phyloP scores from a whole-genome alignment of 2,888 invertebrate species.

The Diogma glabrata region DNA sequence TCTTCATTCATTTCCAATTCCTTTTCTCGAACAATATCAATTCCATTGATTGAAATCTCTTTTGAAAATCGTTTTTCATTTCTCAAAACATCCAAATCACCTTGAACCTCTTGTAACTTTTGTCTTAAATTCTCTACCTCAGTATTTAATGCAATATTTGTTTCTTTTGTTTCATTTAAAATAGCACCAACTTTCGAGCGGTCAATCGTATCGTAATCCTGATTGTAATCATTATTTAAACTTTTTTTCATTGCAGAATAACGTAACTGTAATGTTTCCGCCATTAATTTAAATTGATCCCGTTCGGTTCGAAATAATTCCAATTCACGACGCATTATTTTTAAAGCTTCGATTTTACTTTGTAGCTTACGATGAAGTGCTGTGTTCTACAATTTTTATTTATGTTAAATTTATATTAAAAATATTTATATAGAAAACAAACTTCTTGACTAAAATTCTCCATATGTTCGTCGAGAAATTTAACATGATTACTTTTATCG shows the following conservation, averaged over 20 bases:
- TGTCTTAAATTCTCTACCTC: slow-evolving; percentile 56
- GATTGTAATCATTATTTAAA: slow-evolving; percentile 26
- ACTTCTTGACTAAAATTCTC: slow-evolving; percentile 38
- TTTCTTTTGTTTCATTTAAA: slow-evolving; percentile 45
- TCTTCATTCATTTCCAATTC: slow-evolving; percentile 32
- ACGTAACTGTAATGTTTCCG: slow-evolving; percentile 58
- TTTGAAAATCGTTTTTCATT: slow-evolving; percentile 25
- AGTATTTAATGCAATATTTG: slow-evolving; percentile 43
- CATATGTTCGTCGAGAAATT: slow-evolving; percentile 35
- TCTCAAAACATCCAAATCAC: slow-evolving; percentile 55
- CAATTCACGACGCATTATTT: slow-evolving; percentile 65
- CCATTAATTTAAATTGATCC: slow-evolving; percentile 68
- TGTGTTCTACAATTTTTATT: slow-evolving; percentile 20
- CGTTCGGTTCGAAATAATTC: slow-evolving; percentile 67
- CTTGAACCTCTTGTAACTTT: slow-evolving; percentile 56
- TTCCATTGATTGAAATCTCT: slow-evolving; percentile 46
- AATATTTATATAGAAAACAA: slow-evolving; percentile 12
- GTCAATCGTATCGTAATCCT: slow-evolving; percentile 22
- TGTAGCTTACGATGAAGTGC: slow-evolving; percentile 60
- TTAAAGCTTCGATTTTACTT: slow-evolving; percentile 69
- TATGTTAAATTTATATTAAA: not conserved
- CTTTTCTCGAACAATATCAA: slow-evolving; percentile 48
- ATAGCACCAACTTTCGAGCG: slow-evolving; percentile 43
- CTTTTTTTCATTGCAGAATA: slow-evolving; percentile 39
- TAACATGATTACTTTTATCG: slow-evolving; percentile 22